These are phyloP conservation scores for Sander vitreus DNA, from an alignment of 2,113 vertebrate genomes.

Conservation along the genomic window DNA sequence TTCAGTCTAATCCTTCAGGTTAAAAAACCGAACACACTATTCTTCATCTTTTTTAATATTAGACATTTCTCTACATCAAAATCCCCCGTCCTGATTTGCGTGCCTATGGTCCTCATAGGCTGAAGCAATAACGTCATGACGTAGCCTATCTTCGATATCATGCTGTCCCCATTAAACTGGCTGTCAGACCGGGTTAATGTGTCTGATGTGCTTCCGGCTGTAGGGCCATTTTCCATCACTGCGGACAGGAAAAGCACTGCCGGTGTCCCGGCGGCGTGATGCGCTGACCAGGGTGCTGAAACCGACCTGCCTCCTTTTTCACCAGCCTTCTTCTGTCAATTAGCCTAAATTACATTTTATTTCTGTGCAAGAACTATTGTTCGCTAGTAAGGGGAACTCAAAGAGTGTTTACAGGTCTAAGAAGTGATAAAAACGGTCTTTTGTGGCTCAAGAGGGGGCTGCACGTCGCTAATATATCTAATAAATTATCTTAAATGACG, in stretches of 20 bases:
- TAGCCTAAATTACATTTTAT: not conserved
- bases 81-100: constrained; percentile 41
- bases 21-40: not conserved
- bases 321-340: not conserved
- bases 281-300: constrained; percentile 69
- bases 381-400: not conserved
- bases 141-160: constrained; percentile 13
- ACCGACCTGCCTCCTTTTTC: not conserved
- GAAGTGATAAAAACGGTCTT: not conserved
- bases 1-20: not conserved
- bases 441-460: too few relatives aligned
- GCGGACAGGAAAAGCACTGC: not conserved
- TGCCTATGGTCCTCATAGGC: constrained; percentile 52
- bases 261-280: not conserved
- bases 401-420: not conserved
- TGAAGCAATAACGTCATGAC: constrained; percentile 62
- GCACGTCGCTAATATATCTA: too few relatives aligned
- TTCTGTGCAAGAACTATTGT: too few relatives aligned
- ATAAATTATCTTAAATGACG: too few relatives aligned
- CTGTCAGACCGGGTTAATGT: not conserved
- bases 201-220: not conserved
- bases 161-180: constrained; percentile 4
- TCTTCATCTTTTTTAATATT: not conserved
- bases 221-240: not conserved
- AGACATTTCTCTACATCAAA: constrained; percentile 55